Percentiles rank a stretch among this genome's conserved stretches.
Evolutionary conservation across 2,113 vertebrate genomes (phyloP).

Genomic region (Plotosus lineatus): DNA sequence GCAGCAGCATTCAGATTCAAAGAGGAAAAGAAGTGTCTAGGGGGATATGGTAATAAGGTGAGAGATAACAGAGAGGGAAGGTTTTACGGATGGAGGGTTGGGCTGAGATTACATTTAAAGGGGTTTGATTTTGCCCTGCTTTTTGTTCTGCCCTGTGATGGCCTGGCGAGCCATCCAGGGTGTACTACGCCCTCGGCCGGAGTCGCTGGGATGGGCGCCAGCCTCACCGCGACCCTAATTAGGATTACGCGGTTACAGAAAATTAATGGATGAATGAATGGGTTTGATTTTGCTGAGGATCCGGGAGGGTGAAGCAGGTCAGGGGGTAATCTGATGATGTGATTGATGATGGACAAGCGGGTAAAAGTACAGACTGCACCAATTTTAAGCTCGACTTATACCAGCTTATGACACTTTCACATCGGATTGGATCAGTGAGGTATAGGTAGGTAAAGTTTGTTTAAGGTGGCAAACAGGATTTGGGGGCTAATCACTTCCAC

Average conservation of each 20-base stretch:
- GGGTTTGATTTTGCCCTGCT: background rate
- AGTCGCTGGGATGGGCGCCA: too few species aligned
- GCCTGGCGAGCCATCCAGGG: too few species aligned
- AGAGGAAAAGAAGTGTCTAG: background rate
- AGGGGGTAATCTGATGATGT: background rate
- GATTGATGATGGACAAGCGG: background rate
- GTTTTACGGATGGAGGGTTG: background rate
- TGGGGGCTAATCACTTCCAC: background rate
- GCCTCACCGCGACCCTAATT: too few species aligned
- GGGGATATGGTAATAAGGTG: background rate
- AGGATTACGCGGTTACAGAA: too few species aligned
- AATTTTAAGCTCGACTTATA: background rate
- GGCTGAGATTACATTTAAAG: background rate
- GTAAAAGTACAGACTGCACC: background rate
- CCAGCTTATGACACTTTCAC: background rate
- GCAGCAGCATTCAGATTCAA: background rate
- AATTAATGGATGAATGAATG: too few species aligned
- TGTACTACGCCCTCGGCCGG: too few species aligned
- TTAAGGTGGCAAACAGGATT: background rate
- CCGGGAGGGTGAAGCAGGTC: background rate
- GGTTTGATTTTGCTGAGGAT: background rate
- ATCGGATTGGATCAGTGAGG: background rate
- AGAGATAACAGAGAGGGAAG: background rate
- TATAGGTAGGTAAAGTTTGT: background rate
- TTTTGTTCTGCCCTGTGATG: too few species aligned